Base-by-base conservation (phyloP, 53 echinoderm and acorn worm genomes). In the Echinarachnius parma region DNA sequence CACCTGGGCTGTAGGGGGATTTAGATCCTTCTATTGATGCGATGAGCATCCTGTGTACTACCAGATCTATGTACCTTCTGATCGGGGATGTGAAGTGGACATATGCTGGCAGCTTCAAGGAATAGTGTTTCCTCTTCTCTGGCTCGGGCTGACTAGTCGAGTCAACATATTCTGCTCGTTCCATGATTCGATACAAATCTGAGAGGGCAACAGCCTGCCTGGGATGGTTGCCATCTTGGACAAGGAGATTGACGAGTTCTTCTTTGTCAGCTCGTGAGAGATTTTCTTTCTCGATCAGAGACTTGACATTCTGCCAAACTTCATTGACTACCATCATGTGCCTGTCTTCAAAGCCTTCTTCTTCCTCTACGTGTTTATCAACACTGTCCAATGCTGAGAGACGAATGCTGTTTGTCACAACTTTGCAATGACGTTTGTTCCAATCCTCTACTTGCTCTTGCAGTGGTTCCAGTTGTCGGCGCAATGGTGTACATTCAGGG, bases 21-120 rank as follows among this genome's bases (percentile, higher is more conserved):
- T 48, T 66, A 15, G 53, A 29, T 23, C 75, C 14, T 11, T 84
- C 76, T 7, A 95, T 22, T 4, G 55, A 53, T 7, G 84, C 66
- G 0, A 68, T 66, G 21, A 95, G 55, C 78, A 95, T 78, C 22
- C 95, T 80, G 35, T 90, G 95, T 20, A 87, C 88, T 2, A 95
- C 80, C 8, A 95, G 79, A 59, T 95, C 95, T 20, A 87, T 75
- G 59, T 66, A 95, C 2, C 87, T 84, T 28, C 90, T 80, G 34
- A 90, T 82, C 5, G 95, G 95, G 21, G 95, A 84, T 22, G 87
- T 87, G 56, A 80, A 95, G 46, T 84, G 87, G 0, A 81, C 62
- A 31, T 86, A 78, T 44, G 64, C 60, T 9, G 36, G 27, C 63
- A 70, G 50, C n/a, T 59, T 33, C 31, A 84, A 32, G 9, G 87